Conservation (phyloP, 2,888 invertebrate genomes). For the Terebella lapidaria region DNA sequence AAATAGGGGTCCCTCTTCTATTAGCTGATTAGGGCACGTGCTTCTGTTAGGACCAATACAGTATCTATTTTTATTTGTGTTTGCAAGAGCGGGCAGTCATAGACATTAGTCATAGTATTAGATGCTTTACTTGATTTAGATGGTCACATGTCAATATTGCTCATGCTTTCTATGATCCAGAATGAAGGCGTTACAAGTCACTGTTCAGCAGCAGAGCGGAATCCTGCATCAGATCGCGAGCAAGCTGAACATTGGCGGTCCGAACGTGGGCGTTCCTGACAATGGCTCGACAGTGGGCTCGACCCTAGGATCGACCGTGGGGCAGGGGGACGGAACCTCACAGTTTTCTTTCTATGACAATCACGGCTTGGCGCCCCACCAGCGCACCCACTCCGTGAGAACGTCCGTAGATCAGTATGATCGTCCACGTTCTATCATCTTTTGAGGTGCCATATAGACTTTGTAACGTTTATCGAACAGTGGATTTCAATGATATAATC, state of each 20-base stretch:
- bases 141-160: too few species aligned
- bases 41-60: too few species aligned
- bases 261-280: not conserved
- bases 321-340: not conserved
- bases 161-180: too few species aligned
- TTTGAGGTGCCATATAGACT: not conserved
- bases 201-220: slow-evolving; percentile 19
- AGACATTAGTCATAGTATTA: too few species aligned
- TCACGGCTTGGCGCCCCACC: not conserved
- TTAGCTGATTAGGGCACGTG: too few species aligned
- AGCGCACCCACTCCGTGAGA: not conserved
- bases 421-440: not conserved
- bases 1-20: too few species aligned
- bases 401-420: not conserved
- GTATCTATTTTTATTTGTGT: too few species aligned
- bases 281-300: not conserved
- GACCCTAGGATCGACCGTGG: not conserved
- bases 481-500: not conserved
- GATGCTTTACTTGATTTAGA: too few species aligned
- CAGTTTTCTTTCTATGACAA: slow-evolving; percentile 3
- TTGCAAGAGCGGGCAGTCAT: too few species aligned
- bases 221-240: slow-evolving; percentile 23
- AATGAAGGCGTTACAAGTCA: slow-evolving; percentile 13
- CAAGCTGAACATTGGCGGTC: slow-evolving; percentile 15
- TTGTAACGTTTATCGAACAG: not conserved